phyloP scores from a whole-genome alignment of 37 sponge, comb jelly and placozoan species.

The Ephydatia muelleri region DNA sequence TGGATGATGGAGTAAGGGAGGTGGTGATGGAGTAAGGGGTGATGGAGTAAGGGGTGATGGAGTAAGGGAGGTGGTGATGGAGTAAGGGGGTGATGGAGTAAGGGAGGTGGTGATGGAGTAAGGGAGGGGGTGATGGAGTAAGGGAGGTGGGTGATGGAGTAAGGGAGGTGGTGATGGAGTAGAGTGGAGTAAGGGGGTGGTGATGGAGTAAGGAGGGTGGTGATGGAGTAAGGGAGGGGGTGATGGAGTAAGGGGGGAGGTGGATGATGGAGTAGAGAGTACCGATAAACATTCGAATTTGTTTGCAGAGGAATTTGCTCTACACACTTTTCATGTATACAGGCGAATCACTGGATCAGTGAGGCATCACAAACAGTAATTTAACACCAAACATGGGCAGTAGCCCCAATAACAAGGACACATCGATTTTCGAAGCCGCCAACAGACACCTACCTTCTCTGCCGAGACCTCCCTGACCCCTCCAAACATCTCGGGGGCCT shows the following conservation, averaged over 20 bases:
- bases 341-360: background rate
- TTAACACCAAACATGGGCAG: too few species aligned
- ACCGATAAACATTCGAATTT: background rate
- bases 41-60: too few species aligned
- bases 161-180: too few species aligned
- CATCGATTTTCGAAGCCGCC: too few species aligned
- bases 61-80: background rate
- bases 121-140: too few species aligned
- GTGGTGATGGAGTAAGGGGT: too few species aligned
- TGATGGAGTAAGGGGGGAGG: background rate
- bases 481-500: slow-evolving; percentile 83
- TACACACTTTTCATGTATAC: background rate
- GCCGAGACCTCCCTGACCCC: slow-evolving; percentile 43
- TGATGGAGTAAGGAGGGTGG: background rate
- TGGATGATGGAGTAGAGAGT: too few species aligned
- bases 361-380: background rate
- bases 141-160: too few species aligned
- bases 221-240: background rate
- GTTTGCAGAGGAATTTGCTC: background rate
- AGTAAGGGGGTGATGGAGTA: background rate
- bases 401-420: too few species aligned
- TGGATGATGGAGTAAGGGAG: background rate
- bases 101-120: background rate
- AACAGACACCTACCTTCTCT: slow-evolving; percentile 77
- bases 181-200: background rate